A percentile compares a stretch with the other conserved stretches of the same genome.
Evolutionary conservation across 2,797 vertebrate species (phyloP).

Genomic region (Kryptolebias ocellatus): DNA sequence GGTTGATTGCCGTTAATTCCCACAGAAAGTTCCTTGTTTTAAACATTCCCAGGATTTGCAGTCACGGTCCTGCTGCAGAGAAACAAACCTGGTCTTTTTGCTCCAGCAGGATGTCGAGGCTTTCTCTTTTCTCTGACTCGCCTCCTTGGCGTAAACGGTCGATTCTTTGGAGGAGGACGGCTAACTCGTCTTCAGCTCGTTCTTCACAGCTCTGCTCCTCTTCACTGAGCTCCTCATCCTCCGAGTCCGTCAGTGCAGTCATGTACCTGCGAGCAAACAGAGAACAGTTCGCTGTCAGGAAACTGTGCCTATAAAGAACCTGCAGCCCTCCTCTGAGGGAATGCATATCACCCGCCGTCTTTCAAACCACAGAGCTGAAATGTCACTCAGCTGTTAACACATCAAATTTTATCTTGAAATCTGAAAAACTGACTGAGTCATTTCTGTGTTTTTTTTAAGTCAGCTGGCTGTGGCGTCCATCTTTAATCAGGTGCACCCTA

Average conservation of each 20-base stretch:
- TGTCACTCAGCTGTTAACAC: too few species aligned
- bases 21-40: too few species aligned
- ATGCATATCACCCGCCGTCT: too few species aligned
- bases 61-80: too few species aligned
- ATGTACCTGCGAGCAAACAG: constrained; percentile 86
- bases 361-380: neutral
- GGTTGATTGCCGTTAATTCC: too few species aligned
- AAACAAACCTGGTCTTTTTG: constrained; percentile 85
- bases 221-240: constrained; percentile 76
- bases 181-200: constrained; percentile 69
- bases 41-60: too few species aligned
- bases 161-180: constrained; percentile 80
- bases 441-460: too few species aligned
- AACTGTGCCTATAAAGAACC: constrained; percentile 1
- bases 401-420: too few species aligned
- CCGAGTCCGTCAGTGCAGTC: constrained; percentile 91
- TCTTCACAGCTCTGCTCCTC: constrained; percentile 60
- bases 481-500: too few species aligned
- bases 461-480: too few species aligned
- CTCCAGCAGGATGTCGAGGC: constrained; percentile 84
- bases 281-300: constrained; percentile 13
- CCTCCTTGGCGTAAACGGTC: constrained; percentile 84
- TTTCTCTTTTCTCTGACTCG: constrained; percentile 84
- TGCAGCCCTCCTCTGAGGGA: too few species aligned
- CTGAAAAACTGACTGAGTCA: too few species aligned